Percentiles rank a stretch among this genome's conserved stretches.
These are phyloP conservation scores for Danio rerio DNA, from an alignment of 2,113 vertebrate species.

Conservation along the genomic window GRCz12tu NC_133180.1:63521001-63521500, in stretches of 20 bases:
- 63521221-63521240: background rate
- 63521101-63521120: too few relatives aligned
- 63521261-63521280: background rate
- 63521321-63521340: background rate
- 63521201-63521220: background rate
- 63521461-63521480: background rate
- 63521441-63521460: constrained; percentile 23
- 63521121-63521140: too few relatives aligned
- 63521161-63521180: background rate
- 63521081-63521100: too few relatives aligned
- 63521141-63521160: background rate
- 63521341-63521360: background rate
- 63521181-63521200: background rate
- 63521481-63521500: constrained; percentile 14
- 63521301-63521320: background rate
- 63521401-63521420: background rate
- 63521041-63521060: too few relatives aligned
- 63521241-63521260: background rate
- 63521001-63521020: too few relatives aligned
- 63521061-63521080: too few relatives aligned
- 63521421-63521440: background rate
- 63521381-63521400: constrained; percentile 29
- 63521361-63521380: background rate
- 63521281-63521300: background rate
- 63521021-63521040: too few relatives aligned